A percentile compares a stretch with the other conserved stretches of the same genome.
Evolutionary conservation across 1,140 invertebrate species (phyloP).

Genomic region (Microplitis mediator): DNA sequence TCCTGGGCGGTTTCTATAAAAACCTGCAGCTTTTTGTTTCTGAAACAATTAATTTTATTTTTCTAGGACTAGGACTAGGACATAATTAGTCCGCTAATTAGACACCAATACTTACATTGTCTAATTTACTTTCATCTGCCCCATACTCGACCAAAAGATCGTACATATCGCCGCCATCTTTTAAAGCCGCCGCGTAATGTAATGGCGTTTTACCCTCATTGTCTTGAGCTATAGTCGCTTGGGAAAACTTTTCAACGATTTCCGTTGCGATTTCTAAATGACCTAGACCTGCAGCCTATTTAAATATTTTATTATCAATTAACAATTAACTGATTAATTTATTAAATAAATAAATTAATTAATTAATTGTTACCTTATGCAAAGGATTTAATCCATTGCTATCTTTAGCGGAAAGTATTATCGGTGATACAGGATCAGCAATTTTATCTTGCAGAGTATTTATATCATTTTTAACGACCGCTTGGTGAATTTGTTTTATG

Average conservation of each 20-base stretch:
- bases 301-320: conserved; percentile 31
- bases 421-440: conserved; percentile 72
- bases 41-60: conserved; percentile 48
- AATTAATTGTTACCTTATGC: conserved; percentile 70
- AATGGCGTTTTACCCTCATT: conserved; percentile 86
- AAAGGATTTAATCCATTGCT: conserved; percentile 78
- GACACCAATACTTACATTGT: conserved; percentile 72
- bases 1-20: conserved; percentile 75
- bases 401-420: conserved; percentile 80
- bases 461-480: conserved; percentile 77
- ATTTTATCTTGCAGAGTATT: conserved; percentile 71
- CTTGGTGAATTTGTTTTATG: conserved; percentile 80
- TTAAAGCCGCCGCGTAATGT: conserved; percentile 84
- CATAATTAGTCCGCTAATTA: not conserved
- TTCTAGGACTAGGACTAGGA: too few species aligned
- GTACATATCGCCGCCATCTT: conserved; percentile 75
- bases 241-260: conserved; percentile 74
- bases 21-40: conserved; percentile 81
- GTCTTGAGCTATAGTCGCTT: conserved; percentile 72
- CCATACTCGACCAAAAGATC: conserved; percentile 76
- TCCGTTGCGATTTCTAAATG: conserved; percentile 74
- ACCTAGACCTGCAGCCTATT: conserved; percentile 81
- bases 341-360: not conserved
- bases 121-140: conserved; percentile 77
- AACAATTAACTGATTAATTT: not conserved